Base-by-base conservation (phyloP, 2,888 invertebrate species). In the Hypomecis atomaria region DNA sequence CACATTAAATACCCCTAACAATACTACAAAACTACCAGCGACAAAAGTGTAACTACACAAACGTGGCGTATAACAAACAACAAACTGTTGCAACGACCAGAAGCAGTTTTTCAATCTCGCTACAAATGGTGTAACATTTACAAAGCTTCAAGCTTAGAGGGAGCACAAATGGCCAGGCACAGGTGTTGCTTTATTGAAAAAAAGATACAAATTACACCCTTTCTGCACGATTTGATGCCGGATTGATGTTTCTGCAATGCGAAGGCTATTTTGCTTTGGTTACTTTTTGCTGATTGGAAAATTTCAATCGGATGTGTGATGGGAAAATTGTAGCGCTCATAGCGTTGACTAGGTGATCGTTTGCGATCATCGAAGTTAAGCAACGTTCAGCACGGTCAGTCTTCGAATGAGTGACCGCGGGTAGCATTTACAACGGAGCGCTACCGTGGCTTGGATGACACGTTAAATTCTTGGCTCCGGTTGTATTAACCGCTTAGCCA, bases 151-250 rank as follows among this genome's bases (percentile, higher is more conserved):
- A 83, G 86, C 85, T 89, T 85, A 86, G 85, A 85, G 85, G 79
- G 83, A 79, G 81, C 86, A 85, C 85, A 88, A 90, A 87, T 86
- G 84, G 87, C 77, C 74, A 78, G 74, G 81, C 87, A 82, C 90
- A 91, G 90, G 92, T 92, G 92, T 85, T 88, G 82, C 81, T 89
- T 88, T 91, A 91, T 90, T 91, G 90, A 90, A 91, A 90, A 87
- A 91, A 90, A 89, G 87, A 89, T 87, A 89, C 87, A 88, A 89
- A 91, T 90, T 86, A 87, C 89, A 56, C 84, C 84, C 81, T 87
- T 88, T 85, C 82, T 82, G 79, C 79, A 72, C 79, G 83, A 83
- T 84, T 82, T 87, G 85, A 86, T 86, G 83, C 76, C 71, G 78
- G 79, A 84, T 85, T 83, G 84, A 86, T 87, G 81, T 76, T 71